Conservation (phyloP, 30 jellyfish, hydroid and myxozoan species). For the Pelagia noctiluca region DNA sequence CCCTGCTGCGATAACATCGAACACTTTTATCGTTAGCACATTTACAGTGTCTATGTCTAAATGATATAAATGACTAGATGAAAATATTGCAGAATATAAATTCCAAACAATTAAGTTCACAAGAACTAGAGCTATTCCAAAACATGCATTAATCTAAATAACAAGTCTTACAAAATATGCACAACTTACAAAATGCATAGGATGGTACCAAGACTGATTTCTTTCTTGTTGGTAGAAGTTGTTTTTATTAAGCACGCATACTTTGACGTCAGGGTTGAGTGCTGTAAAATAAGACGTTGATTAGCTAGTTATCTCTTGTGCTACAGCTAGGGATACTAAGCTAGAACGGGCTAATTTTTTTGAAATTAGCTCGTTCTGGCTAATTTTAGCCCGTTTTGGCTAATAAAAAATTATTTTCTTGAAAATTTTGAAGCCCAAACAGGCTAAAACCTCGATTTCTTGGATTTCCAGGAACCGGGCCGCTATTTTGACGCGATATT, state of each 20-base stretch:
- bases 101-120: neutral
- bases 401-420: no score
- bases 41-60: neutral
- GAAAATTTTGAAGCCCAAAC: neutral
- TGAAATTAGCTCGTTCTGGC: neutral
- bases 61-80: neutral
- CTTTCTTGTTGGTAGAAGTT: neutral
- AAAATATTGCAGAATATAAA: neutral
- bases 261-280: slow-evolving; percentile 31
- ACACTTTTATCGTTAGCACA: neutral
- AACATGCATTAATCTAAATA: neutral
- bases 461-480: neutral
- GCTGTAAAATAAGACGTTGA: slow-evolving; percentile 29
- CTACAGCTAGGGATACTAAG: neutral
- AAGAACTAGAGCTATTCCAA: neutral
- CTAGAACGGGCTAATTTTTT: neutral
- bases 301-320: neutral
- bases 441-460: neutral
- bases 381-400: neutral
- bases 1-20: no score
- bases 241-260: slow-evolving; percentile 33
- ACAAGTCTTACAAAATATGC: neutral
- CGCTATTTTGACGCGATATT: no score
- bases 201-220: slow-evolving; percentile 36
- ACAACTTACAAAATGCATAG: slow-evolving; percentile 45